Conservation (phyloP, 2,888 invertebrate genomes). For the Caenorhabditis sp. region DNA sequence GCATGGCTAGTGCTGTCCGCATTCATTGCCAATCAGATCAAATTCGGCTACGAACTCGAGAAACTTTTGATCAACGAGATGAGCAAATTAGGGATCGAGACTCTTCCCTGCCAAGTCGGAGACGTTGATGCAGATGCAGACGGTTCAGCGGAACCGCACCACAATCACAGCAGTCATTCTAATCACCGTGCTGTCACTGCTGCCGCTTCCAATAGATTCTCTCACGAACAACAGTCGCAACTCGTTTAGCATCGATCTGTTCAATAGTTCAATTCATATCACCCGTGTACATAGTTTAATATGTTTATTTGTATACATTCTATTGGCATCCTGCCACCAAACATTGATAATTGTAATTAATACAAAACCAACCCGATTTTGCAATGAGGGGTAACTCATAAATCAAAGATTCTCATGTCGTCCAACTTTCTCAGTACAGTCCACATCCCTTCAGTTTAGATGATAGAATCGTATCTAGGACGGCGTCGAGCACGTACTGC, state of each 20-base stretch:
- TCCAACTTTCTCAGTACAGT: slow-evolving; percentile 75
- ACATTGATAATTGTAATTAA: slow-evolving; percentile 7
- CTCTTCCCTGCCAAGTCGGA: slow-evolving; percentile 65
- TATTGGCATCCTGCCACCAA: slow-evolving; percentile 10
- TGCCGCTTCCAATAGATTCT: slow-evolving; percentile 24
- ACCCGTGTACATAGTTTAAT: slow-evolving; percentile 42
- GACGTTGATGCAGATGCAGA: slow-evolving; percentile 36
- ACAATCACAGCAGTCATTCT: slow-evolving; percentile 29
- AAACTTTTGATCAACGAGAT: slow-evolving; percentile 68
- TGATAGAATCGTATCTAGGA: slow-evolving; percentile 81
- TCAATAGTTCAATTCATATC: slow-evolving; percentile 23
- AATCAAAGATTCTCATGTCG: slow-evolving; percentile 3
- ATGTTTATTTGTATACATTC: slow-evolving; percentile 23
- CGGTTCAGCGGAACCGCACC: slow-evolving; percentile 20
- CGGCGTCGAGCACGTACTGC: slow-evolving; percentile 81
- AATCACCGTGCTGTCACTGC: slow-evolving; percentile 31
- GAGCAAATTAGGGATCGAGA: slow-evolving; percentile 71
- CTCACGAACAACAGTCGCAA: slow-evolving; percentile 50
- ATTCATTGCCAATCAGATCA: slow-evolving; percentile 72
- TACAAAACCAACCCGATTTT: slow-evolving; percentile 32
- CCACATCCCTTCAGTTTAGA: slow-evolving; percentile 82
- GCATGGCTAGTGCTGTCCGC: slow-evolving; percentile 72
- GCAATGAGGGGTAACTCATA: slow-evolving; percentile 9
- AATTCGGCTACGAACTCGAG: slow-evolving; percentile 71
- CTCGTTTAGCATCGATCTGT: slow-evolving; percentile 27